A percentile compares a stretch with the other conserved stretches of the same genome.
Conservation (phyloP, 2,888 invertebrate species). For the Melolontha melolontha region DNA sequence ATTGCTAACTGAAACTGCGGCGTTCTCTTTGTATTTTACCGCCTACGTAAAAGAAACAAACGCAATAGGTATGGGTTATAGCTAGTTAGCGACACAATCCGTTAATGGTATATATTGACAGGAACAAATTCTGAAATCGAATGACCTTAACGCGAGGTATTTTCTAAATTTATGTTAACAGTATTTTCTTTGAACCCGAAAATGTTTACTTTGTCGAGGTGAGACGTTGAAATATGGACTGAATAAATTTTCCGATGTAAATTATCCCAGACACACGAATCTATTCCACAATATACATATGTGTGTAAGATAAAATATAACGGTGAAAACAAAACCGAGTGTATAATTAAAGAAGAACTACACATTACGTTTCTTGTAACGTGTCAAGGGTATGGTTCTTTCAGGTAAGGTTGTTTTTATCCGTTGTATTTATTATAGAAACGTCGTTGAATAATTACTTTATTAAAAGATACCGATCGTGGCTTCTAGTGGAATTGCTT, state of each 20-base stretch:
- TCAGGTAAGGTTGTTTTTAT: constrained; percentile 25
- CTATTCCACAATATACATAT: constrained; percentile 22
- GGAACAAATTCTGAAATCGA: constrained; percentile 29
- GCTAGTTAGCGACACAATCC: constrained; percentile 31
- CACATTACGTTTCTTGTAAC: constrained; percentile 9
- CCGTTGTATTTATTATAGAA: constrained; percentile 28
- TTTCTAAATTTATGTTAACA: constrained; percentile 40
- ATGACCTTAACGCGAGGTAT: constrained; percentile 21
- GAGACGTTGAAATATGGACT: constrained; percentile 35
- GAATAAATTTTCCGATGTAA: constrained; percentile 29
- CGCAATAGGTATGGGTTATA: constrained; percentile 11
- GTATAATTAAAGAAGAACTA: constrained; percentile 30
- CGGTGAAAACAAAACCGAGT: constrained; percentile 10
- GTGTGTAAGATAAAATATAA: constrained; percentile 28
- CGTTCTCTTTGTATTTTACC: constrained; percentile 27
- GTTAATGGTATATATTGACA: constrained; percentile 35
- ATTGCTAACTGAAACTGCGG: constrained; percentile 22
- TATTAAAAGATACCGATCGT: constrained; percentile 43
- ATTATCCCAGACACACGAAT: constrained; percentile 15
- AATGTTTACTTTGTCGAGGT: constrained; percentile 33
- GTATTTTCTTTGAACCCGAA: constrained; percentile 26
- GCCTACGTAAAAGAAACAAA: constrained; percentile 32
- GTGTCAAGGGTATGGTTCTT: background rate
- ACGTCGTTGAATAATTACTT: constrained; percentile 39
- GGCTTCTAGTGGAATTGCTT: constrained; percentile 27